phyloP scores from a whole-genome alignment of 1,140 invertebrate species.

The Cherax quadricarinatus region DNA sequence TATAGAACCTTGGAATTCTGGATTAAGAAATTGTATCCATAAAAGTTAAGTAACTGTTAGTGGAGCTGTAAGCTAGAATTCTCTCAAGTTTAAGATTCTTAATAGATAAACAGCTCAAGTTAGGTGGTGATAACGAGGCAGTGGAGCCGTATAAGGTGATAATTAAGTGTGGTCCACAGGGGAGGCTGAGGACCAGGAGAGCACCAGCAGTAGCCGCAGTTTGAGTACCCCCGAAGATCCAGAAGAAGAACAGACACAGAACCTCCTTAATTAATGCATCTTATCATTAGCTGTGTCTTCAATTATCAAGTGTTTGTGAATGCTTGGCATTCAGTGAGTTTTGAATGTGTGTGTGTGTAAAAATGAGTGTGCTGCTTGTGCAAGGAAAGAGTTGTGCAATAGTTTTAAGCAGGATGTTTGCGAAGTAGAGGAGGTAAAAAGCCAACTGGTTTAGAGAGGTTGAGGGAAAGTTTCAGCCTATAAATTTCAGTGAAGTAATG shows the following conservation, averaged over 20 bases:
- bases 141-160: neutral
- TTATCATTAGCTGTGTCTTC: neutral
- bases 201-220: slow-evolving; percentile 24
- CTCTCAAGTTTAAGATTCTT: no score
- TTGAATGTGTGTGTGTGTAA: neutral
- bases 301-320: neutral
- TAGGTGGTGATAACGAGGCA: neutral
- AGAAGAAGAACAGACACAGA: slow-evolving; percentile 37
- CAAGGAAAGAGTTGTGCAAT: neutral
- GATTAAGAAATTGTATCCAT: no score
- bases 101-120: no score
- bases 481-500: no score
- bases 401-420: no score
- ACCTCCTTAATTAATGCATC: slow-evolving; percentile 19
- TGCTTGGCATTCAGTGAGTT: neutral
- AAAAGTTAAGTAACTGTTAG: no score
- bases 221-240: slow-evolving; percentile 21
- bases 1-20: no score
- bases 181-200: slow-evolving; percentile 15
- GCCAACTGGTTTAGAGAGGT: no score
- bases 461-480: no score
- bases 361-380: neutral
- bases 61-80: no score
- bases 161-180: slow-evolving; percentile 17
- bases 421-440: no score